These are phyloP conservation scores for Cosmia trapezina DNA, from an alignment of 2,888 invertebrate species.

Conservation along the genomic window DNA sequence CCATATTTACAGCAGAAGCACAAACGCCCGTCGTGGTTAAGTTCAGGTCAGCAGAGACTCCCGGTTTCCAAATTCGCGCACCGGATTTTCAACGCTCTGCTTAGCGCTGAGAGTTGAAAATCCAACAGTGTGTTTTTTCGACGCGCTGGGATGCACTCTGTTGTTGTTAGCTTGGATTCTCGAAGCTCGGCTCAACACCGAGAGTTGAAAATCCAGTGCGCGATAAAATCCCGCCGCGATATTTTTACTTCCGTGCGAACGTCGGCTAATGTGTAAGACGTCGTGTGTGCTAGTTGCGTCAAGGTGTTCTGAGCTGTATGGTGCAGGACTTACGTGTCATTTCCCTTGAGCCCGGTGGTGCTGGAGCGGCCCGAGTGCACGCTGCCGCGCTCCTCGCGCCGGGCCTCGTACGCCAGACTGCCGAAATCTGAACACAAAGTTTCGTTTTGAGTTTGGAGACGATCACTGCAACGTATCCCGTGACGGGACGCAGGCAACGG, in stretches of 20 bases:
- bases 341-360: constrained; percentile 92
- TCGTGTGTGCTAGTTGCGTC: neutral
- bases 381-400: constrained; percentile 92
- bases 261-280: too few species aligned
- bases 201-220: too few species aligned
- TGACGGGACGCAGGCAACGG: too few species aligned
- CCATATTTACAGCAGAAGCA: constrained; percentile 48
- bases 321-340: constrained; percentile 84
- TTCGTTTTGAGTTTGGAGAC: neutral
- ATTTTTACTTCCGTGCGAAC: too few species aligned
- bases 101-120: too few species aligned
- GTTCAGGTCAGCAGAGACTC: neutral
- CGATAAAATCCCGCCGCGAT: too few species aligned
- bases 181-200: too few species aligned
- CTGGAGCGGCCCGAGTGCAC: constrained; percentile 96
- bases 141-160: too few species aligned
- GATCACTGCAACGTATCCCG: neutral
- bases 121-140: too few species aligned
- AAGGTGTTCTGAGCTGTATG: neutral
- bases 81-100: too few species aligned
- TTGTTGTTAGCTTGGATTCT: too few species aligned
- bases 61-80: too few species aligned
- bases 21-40: constrained; percentile 13
- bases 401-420: constrained; percentile 71
- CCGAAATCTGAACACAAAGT: constrained; percentile 70